Conservation (phyloP, 2,888 invertebrate species). For the Spodoptera exigua region DNA sequence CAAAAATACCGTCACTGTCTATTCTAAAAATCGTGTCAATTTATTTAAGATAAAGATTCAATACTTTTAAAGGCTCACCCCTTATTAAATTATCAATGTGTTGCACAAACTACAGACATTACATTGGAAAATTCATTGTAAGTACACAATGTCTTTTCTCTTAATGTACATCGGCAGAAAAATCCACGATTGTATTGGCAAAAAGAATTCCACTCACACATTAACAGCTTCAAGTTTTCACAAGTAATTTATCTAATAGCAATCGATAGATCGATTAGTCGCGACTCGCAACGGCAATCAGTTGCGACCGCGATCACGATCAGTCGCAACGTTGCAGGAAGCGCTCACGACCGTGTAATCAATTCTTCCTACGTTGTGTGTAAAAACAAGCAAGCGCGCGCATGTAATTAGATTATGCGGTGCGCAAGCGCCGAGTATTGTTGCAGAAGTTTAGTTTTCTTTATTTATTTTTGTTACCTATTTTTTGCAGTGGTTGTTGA, state of each 20-base stretch:
- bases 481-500: too few relatives aligned
- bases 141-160: too few relatives aligned
- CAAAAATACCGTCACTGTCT: too few relatives aligned
- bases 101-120: too few relatives aligned
- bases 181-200: too few relatives aligned
- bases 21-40: too few relatives aligned
- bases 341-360: conserved; percentile 49
- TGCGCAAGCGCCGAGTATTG: conserved; percentile 17
- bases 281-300: conserved; percentile 24
- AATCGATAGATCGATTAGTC: conserved; percentile 39
- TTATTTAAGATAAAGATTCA: too few relatives aligned
- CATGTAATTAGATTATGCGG: conserved; percentile 65
- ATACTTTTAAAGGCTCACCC: too few relatives aligned
- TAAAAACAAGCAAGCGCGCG: conserved; percentile 46
- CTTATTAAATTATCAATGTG: too few relatives aligned
- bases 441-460: conserved; percentile 33
- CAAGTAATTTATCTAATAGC: conserved; percentile 11
- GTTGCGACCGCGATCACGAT: conserved; percentile 47
- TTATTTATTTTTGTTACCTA: not conserved
- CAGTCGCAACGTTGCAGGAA: conserved; percentile 41
- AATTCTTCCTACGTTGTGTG: conserved; percentile 49
- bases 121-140: too few relatives aligned
- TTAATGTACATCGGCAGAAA: too few relatives aligned
- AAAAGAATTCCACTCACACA: too few relatives aligned
- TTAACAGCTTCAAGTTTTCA: not conserved